Evolutionary conservation across 2,113 vertebrate species (phyloP).

Genomic region (Galbula dea): DNA sequence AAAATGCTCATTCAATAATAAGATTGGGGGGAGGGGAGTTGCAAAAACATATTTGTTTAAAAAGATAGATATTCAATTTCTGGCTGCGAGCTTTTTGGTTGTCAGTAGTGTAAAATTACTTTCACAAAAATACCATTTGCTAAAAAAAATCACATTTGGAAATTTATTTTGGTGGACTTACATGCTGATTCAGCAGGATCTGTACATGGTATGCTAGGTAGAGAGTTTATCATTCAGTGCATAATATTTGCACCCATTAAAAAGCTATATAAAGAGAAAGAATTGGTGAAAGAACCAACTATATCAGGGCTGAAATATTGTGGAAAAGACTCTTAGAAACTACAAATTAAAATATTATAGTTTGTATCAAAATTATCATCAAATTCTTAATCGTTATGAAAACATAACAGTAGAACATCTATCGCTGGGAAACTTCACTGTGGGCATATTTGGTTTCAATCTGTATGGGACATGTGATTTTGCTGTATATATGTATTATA

Average conservation of each 20-base stretch:
- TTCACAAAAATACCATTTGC: neutral
- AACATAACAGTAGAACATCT: neutral
- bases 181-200: neutral
- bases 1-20: neutral
- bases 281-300: neutral
- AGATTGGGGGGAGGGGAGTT: fast-evolving
- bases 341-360: neutral
- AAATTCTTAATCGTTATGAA: neutral
- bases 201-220: neutral
- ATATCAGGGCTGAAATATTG: neutral
- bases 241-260: neutral
- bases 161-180: neutral
- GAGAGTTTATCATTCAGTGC: neutral
- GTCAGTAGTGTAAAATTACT: neutral
- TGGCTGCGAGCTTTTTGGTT: neutral
- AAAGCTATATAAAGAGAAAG: neutral
- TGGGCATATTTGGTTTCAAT: neutral
- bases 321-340: neutral
- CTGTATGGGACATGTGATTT: neutral
- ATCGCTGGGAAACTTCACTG: neutral
- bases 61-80: neutral
- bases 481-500: neutral
- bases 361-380: neutral
- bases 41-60: neutral
- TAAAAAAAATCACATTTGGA: neutral